Conservation (phyloP, 2,113 vertebrate species). For the Podarcis muralis region DNA sequence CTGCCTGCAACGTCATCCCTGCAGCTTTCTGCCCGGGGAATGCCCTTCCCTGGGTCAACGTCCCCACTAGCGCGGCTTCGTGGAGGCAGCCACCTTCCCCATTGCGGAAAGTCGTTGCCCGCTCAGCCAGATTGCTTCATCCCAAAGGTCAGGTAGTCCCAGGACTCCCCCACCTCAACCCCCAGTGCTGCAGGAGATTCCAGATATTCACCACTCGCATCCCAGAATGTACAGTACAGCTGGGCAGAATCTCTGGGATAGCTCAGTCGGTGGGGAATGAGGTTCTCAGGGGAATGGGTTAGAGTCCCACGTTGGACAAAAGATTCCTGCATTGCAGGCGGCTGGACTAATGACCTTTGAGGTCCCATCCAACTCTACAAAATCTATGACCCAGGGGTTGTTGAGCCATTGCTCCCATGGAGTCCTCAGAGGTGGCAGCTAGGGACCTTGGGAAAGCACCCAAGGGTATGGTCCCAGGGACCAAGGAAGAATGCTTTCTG, state of each 20-base stretch:
- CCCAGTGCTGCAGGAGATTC: not conserved
- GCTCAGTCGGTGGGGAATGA: not conserved
- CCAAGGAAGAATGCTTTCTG: not conserved
- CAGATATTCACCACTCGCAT: not conserved
- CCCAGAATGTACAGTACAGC: not conserved
- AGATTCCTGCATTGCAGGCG: too few relatives aligned
- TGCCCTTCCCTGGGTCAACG: conserved; percentile 1
- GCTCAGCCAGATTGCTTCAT: not conserved
- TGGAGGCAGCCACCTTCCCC: not conserved
- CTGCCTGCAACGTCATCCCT: not conserved
- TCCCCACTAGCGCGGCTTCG: not conserved
- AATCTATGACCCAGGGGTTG: too few relatives aligned
- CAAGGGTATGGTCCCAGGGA: not conserved
- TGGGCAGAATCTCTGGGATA: not conserved
- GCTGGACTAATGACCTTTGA: too few relatives aligned
- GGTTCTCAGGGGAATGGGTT: too few relatives aligned
- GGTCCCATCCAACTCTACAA: too few relatives aligned
- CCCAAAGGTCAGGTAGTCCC: not conserved
- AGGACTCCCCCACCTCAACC: too few relatives aligned
- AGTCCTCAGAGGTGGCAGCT: not conserved
- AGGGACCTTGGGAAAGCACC: not conserved
- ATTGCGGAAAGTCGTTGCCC: not conserved
- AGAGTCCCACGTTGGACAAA: too few relatives aligned
- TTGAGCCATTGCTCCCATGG: too few relatives aligned
- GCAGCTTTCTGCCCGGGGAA: not conserved